Evolutionary conservation across 2,888 invertebrate genomes (phyloP).

Genomic region (Drosophila pseudotalamancana): DNA sequence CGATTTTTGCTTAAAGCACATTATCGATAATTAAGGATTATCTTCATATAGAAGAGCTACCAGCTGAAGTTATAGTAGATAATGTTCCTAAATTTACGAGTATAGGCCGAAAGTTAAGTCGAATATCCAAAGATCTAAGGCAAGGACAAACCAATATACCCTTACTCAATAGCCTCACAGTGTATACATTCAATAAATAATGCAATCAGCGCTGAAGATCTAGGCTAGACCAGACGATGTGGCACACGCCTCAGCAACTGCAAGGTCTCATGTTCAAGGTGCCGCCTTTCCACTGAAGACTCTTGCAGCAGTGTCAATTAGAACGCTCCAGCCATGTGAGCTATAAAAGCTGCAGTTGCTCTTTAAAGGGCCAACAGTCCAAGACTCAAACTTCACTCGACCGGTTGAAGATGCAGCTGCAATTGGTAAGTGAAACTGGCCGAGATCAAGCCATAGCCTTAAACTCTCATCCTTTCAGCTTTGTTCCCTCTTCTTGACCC

Average conservation of each 20-base stretch:
- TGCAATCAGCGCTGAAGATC: constrained; percentile 47
- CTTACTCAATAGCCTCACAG: neutral
- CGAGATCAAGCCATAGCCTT: neutral
- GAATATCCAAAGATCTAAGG: neutral
- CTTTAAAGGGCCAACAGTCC: constrained; percentile 30
- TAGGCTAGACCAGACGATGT: constrained; percentile 15
- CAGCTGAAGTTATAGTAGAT: too few relatives aligned
- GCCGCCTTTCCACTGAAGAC: constrained; percentile 8
- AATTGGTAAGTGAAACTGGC: constrained; percentile 25
- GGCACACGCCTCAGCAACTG: neutral
- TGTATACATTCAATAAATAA: constrained; percentile 21
- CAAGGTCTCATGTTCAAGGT: constrained; percentile 37
- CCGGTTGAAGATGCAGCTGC: constrained; percentile 37
- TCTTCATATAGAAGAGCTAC: too few relatives aligned
- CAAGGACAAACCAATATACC: neutral
- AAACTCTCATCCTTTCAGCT: neutral
- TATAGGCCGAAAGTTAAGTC: too few relatives aligned
- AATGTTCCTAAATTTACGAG: neutral
- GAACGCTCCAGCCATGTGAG: constrained; percentile 22
- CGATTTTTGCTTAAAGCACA: too few relatives aligned
- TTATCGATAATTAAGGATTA: too few relatives aligned
- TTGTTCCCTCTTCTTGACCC: neutral
- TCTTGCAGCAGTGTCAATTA: constrained; percentile 24
- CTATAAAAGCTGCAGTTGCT: constrained; percentile 34
- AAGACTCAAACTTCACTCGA: constrained; percentile 3